Evolutionary conservation across 2,797 vertebrate genomes (phyloP).

Genomic region (Silurus lanzhouensis): DNA sequence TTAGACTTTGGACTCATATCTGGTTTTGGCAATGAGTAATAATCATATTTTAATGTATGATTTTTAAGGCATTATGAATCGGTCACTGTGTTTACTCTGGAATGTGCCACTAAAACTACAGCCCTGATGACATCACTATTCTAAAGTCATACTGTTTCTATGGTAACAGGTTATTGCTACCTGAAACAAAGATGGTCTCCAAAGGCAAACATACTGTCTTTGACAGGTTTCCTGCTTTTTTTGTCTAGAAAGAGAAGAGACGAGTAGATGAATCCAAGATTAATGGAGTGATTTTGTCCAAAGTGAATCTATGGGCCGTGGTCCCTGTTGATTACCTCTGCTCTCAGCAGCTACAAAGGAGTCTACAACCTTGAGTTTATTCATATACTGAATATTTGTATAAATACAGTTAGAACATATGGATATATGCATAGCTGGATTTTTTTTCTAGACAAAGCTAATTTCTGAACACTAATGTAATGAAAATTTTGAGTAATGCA

Average conservation of each 20-base stretch:
- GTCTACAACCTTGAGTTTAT: background rate
- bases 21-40: background rate
- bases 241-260: conserved; percentile 42
- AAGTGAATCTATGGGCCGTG: conserved; percentile 43
- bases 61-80: conserved; percentile 22
- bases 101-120: conserved; percentile 54
- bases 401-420: too few relatives aligned
- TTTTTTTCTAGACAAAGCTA: background rate
- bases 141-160: conserved; percentile 54
- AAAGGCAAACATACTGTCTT: conserved; percentile 60
- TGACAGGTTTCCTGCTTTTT: conserved; percentile 58
- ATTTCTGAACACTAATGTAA: background rate
- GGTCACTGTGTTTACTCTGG: conserved; percentile 35
- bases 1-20: background rate
- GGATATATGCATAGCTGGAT: too few relatives aligned
- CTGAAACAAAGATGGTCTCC: conserved; percentile 58
- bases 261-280: background rate
- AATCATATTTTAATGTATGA: background rate
- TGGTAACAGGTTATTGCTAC: conserved; percentile 57
- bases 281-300: conserved; percentile 51
- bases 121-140: conserved; percentile 47
- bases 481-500: background rate
- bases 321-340: conserved; percentile 37
- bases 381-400: too few relatives aligned
- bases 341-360: conserved; percentile 7